Base-by-base conservation (phyloP, 2,113 vertebrate genomes). In the Mastomys natalensis region DNA sequence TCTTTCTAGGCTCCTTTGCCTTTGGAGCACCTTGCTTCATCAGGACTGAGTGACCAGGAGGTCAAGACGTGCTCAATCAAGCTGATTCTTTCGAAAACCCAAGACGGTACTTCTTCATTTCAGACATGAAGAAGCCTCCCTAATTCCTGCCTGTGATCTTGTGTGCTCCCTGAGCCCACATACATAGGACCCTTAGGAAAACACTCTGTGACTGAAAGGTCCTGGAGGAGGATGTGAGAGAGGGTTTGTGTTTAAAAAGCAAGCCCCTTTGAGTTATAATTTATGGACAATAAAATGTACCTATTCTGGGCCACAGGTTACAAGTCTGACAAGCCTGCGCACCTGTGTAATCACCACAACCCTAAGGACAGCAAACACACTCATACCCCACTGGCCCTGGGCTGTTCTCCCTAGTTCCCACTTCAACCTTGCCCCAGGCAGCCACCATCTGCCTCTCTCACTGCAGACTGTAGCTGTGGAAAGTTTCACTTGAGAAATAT, bases 151-250 rank as follows among this genome's bases (percentile, higher is more conserved):
- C 68, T 55, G 0, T 2, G 9, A 11, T 12, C 29, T 70, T 53
- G 24, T 15, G 77, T 48, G 26, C 58, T 34, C 62, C 8, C 0
- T 7, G 11, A 5, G 21, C 73, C 73, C 2, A 5, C 24, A 15
- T 1, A 0, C 19, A 0, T 0, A 2, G 58, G 13, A 31, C 10
- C 29, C 66, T 82, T 31, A 7, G 31, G 48, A 68, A n/a, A 55
- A 53, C 24, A 31, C 6, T 24, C 3, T 2, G 13, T 12, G 15
- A 2, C 34, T 29, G 60, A 13, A 26, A n/a, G 4, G 4, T 22
- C 4, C 10, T 24, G 2, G 15, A 58, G 87, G 29, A 21, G 13
- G 1, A 0, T 0, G 10, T 0, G 34, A n/a, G 19, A 16, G 16
- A 76, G 37, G 0, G 80, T 16, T 7, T 48, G 8, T 7, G 66